Base-by-base conservation (phyloP, 1,140 invertebrate genomes). In the Notospermus geniculatus region DNA sequence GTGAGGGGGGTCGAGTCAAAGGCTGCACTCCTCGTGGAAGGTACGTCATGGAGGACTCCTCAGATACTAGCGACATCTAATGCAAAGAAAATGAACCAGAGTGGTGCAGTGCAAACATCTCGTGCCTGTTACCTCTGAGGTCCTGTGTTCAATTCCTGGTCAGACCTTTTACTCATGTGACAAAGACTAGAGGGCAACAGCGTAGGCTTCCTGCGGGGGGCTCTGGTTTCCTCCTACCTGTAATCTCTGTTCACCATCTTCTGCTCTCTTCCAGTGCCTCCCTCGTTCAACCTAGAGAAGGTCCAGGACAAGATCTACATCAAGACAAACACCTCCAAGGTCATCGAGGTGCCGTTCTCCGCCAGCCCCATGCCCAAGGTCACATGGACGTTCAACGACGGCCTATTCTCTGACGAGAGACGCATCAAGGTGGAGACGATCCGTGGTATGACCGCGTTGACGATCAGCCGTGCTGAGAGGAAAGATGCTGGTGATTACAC, bases 351-450 rank as follows among this genome's bases (percentile, higher is more conserved):
- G 39, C 79, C 79, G 50, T 80, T 79, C 70, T 70, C 71, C 39
- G 96, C 95, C 0, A 91, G 91, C 77, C 97, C 97, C 0, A 90
- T 90, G 73, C 95, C 95, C 2, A 91, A 89, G 70, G 90, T 97
- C 64, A 89, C 87, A 11, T 99, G 97, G 97, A 87, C 90, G 7
- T 79, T 74, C 63, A 86, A 90, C 62, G 94, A 98, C 70, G 71
- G 71, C 13, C 84, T 91, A 1, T 93, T 98, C 80, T 87, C 88
- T 43, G 93, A 98, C 63, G 93, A 97, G 80, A 59, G 60, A 22
- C 69, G 73, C 29, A 63, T 72, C 27, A 65, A 89, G 62, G 91
- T 98, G 1, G 91, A 95, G 75, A 75, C 77, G 5, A 85, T 85
- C 87, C 91, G 95, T 70, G 86, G 93, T 56, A 93, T 97, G 80